Base-by-base conservation (phyloP, 2,888 invertebrate species). In the Acleris cristana region DNA sequence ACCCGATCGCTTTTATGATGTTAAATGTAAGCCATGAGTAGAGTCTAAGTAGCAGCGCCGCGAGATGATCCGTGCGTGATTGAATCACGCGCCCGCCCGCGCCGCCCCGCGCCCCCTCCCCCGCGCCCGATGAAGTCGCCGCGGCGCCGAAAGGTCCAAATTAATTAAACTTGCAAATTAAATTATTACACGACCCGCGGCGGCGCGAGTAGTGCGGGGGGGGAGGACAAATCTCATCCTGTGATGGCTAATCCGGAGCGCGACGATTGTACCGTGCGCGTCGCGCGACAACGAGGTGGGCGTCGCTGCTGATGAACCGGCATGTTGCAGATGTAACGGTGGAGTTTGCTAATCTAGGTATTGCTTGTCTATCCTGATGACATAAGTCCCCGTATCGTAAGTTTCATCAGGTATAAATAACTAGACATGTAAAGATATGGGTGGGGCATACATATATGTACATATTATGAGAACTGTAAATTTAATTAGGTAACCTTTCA, bases 111-210 rank as follows among this genome's bases (percentile, higher is more conserved):
- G 45, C 68, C 72, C 75, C 26, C 52, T 51, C 58, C 70, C 63
- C 64, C 61, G 66, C 70, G 40, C 67, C 72, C 75, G 75, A 71
- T 78, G 79, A 80, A 78, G 78, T 78, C 73, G 73, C 71, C 64
- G 74, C 69, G 72, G 72, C 73, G 72, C 64, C 74, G 72, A 83
- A 84, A 83, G 82, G 85, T 79, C 83, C 70, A 80, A 84, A 84
- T 86, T 87, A 85, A 87, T 87, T 85, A 84, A 86, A 86, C 80
- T 85, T 86, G 80, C 76, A 82, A 84, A 87, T 85, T 81, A 80
- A 85, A 85, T 86, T 77, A 84, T 79, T 76, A 78, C 72, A 74
- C 71, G 76, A 71, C 71, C 71, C 73, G 66, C 18, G 18, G 30
- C 34, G 52, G 59, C 71, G 65, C 72, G 58, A 51, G 60, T 56